Evolutionary conservation across 2,888 invertebrate genomes (phyloP).

Genomic region (Leucophenga maculata): DNA sequence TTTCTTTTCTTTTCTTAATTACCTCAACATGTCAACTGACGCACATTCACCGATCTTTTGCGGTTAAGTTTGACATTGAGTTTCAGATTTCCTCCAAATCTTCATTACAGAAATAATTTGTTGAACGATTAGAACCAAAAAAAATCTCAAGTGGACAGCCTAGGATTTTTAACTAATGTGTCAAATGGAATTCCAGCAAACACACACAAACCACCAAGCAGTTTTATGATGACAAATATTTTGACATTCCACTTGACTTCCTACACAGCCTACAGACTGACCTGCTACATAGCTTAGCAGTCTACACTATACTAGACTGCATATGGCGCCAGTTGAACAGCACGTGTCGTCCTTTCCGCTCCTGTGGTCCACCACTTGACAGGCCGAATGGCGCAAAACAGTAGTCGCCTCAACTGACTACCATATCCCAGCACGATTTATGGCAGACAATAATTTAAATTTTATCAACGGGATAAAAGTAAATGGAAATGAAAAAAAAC

Average conservation of each 20-base stretch:
- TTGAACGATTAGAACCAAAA: neutral
- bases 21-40: constrained; percentile 3
- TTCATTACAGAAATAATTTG: neutral
- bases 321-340: constrained; percentile 7
- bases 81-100: neutral
- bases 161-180: constrained; percentile 45
- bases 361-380: constrained; percentile 20
- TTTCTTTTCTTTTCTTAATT: constrained; percentile 3
- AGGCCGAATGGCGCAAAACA: neutral
- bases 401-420: neutral
- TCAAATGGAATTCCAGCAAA: neutral
- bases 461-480: too few species aligned
- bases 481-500: neutral
- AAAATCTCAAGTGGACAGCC: constrained; percentile 24
- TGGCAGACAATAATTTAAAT: too few species aligned
- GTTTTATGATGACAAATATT: constrained; percentile 58
- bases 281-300: constrained; percentile 16
- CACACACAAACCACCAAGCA: neutral
- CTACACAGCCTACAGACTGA: neutral
- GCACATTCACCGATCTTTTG: constrained; percentile 26
- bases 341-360: constrained; percentile 31
- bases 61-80: neutral
- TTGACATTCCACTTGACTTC: constrained; percentile 52
- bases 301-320: neutral
- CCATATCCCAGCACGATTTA: neutral